Evolutionary conservation across 2,888 invertebrate species (phyloP).

Genomic region (Aspidapion aeneum): DNA sequence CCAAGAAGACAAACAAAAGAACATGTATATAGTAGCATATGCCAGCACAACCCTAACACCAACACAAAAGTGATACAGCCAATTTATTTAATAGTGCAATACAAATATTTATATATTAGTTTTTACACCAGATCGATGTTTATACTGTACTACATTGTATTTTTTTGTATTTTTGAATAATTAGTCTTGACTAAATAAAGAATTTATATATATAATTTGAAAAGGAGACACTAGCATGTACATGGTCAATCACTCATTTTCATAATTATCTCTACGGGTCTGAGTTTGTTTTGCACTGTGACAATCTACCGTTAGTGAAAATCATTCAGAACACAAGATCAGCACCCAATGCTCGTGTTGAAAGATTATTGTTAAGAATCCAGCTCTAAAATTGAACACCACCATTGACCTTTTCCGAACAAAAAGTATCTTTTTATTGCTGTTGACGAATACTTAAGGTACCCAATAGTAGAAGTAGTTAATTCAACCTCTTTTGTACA

Average conservation of each 20-base stretch:
- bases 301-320: conserved; percentile 11
- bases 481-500: conserved; percentile 16
- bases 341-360: conserved; percentile 19
- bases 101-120: too few relatives aligned
- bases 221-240: conserved; percentile 19
- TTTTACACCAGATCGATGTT: too few relatives aligned
- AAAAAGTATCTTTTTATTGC: conserved; percentile 6
- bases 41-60: conserved; percentile 16
- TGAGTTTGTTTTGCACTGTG: conserved; percentile 7
- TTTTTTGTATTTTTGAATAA: too few relatives aligned
- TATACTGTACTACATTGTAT: too few relatives aligned
- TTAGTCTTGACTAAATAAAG: too few relatives aligned
- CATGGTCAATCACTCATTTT: conserved; percentile 23
- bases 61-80: conserved; percentile 17
- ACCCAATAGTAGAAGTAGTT: conserved; percentile 14
- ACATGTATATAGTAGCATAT: conserved; percentile 14
- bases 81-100: conserved; percentile 22
- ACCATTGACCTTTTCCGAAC: conserved; percentile 20
- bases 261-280: conserved; percentile 22
- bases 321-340: conserved; percentile 16
- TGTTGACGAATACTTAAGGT: conserved; percentile 20
- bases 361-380: conserved; percentile 16
- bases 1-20: conserved; percentile 5
- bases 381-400: conserved; percentile 17
- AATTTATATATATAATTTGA: conserved; percentile 24